Evolutionary conservation across 2,888 invertebrate genomes (phyloP).

Genomic region (Drosophila formosana): DNA sequence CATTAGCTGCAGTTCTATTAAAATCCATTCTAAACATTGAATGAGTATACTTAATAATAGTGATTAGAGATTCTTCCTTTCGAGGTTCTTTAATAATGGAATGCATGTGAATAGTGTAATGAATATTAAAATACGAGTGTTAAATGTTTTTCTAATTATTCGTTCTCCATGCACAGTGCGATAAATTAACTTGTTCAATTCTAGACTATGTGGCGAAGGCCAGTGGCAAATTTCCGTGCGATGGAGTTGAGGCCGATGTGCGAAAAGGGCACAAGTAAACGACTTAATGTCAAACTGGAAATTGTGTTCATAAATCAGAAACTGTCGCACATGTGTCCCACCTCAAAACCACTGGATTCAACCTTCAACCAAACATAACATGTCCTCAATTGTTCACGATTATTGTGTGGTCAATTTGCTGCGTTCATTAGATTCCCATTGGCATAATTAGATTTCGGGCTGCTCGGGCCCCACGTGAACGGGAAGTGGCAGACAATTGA

Average conservation of each 20-base stretch:
- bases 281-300: conserved; percentile 76
- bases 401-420: conserved; percentile 78
- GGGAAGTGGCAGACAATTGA: conserved; percentile 77
- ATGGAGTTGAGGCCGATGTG: not conserved
- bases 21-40: no score
- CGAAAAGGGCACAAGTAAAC: conserved; percentile 23
- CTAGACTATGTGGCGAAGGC: conserved; percentile 46
- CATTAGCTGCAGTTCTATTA: no score
- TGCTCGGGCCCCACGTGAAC: conserved; percentile 63
- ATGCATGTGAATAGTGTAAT: no score
- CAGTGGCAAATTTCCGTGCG: conserved; percentile 15
- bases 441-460: conserved; percentile 61
- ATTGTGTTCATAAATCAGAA: conserved; percentile 80
- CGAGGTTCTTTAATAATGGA: no score
- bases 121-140: no score
- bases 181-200: conserved; percentile 65
- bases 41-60: no score
- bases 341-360: conserved; percentile 44
- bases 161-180: conserved; percentile 38
- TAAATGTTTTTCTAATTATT: no score
- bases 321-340: conserved; percentile 77
- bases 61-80: no score
- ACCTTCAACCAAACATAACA: not conserved
- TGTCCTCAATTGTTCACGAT: conserved; percentile 40
- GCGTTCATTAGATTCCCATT: conserved; percentile 58